Evolutionary conservation across 2,888 invertebrate genomes (phyloP).

Genomic region (Caradrina kadenii): DNA sequence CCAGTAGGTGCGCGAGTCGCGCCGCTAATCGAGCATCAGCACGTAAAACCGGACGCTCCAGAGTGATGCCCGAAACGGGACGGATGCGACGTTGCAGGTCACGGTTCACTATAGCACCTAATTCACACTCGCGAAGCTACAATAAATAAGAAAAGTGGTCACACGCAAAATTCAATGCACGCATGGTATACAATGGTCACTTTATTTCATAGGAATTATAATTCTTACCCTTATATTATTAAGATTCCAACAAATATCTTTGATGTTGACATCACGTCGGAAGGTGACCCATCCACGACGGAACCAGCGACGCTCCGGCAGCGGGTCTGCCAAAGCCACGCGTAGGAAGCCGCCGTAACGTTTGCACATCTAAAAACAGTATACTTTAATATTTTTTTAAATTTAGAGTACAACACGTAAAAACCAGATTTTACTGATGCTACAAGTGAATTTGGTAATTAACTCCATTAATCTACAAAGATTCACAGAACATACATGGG

Average conservation of each 20-base stretch:
- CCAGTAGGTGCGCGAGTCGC: constrained; percentile 97
- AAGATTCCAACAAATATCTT: constrained; percentile 99
- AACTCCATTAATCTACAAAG: too few species aligned
- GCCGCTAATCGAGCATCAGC: constrained; percentile 98
- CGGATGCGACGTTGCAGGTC: constrained; percentile 98
- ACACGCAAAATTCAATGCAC: background rate
- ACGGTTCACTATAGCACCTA: constrained; percentile 98
- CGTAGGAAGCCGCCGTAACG: constrained; percentile 98
- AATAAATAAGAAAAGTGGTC: background rate
- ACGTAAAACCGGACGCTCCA: constrained; percentile 96
- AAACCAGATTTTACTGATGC: too few species aligned
- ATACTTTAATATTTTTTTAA: background rate
- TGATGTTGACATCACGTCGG: constrained; percentile 98
- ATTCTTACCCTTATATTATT: constrained; percentile 96
- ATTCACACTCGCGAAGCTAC: constrained; percentile 96
- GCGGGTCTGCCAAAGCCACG: constrained; percentile 98
- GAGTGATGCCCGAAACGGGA: constrained; percentile 96
- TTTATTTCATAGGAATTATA: background rate
- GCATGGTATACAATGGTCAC: background rate
- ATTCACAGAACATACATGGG: too few species aligned
- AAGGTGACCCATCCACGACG: constrained; percentile 99
- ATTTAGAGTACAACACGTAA: background rate
- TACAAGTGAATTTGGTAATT: too few species aligned
- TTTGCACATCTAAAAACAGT: constrained; percentile 93
- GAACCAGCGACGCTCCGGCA: constrained; percentile 98